A percentile compares a stretch with the other conserved stretches of the same genome.
Conservation (phyloP, 2,113 vertebrate genomes). For the Albula goreensis region DNA sequence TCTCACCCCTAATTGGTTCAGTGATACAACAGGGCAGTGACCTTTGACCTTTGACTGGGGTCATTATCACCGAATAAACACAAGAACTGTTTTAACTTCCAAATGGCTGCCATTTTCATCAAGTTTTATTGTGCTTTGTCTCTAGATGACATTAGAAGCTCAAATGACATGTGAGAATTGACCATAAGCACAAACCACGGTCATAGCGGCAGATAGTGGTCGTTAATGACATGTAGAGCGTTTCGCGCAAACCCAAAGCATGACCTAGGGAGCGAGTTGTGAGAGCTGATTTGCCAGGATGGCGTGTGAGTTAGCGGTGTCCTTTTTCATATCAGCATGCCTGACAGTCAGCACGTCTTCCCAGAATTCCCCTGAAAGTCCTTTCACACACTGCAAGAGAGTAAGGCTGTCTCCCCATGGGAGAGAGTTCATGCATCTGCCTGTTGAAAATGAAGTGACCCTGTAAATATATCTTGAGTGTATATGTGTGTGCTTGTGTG, state of each 20-base stretch:
- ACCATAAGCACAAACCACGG: not conserved
- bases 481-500: not conserved
- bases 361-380: not conserved
- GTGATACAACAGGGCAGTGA: not conserved
- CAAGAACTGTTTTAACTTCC: no score
- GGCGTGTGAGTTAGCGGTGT: not conserved
- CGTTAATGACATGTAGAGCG: not conserved
- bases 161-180: not conserved
- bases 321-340: not conserved
- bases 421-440: not conserved
- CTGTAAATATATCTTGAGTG: not conserved
- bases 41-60: not conserved
- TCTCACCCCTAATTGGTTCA: no score
- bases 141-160: not conserved
- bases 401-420: not conserved
- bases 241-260: not conserved
- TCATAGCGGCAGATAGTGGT: not conserved
- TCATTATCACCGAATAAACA: not conserved
- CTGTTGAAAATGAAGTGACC: not conserved
- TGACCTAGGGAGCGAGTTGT: not conserved
- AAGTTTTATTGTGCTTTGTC: no score
- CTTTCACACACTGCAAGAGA: not conserved
- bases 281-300: not conserved
- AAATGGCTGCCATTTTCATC: no score
- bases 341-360: not conserved